Evolutionary conservation across 2,797 vertebrate species (phyloP), one percentile per base, ranked within the genome.

Genomic region (Xyrichtys novacula): DNA sequence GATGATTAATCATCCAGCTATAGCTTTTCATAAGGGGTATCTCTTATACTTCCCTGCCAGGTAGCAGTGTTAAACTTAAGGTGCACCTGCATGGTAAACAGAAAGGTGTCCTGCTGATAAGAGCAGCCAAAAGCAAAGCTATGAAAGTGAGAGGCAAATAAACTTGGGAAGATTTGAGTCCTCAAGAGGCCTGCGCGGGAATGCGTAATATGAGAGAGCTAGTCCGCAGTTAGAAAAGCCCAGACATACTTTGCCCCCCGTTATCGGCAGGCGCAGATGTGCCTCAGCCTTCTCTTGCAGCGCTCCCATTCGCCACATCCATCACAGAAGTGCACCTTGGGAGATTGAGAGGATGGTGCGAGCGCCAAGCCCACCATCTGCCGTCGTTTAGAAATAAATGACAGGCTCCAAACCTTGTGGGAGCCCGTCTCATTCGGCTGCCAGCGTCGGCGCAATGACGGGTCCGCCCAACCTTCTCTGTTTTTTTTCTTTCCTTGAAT

Each of bases 381-480:
- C 89, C 85, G 83, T 80, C 92, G 90, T 91, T 93, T 93, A 92
- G 89, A 92, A 92, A 91, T 87, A 92, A 92, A 93, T 91, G 90
- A 93, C 91, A 88, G 83, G 74, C 88, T 80, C 44, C 79, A 87
- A 91, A 89, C 88, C 91, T 89, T 63, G 85, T 84, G 92, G 91
- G 92, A 91, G 86, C 84, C 81, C 69, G 80, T 89, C 91, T 92
- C 85, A 77, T 91, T 90, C 88, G 59, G 47, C 68, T 89, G 91
- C 92, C 92, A 91, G 83, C 82, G 38, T 57, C 28, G 71, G 80
- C 65, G 76, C 3, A 44, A 83, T 83, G 87, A 88, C 72, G 82
- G 83, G 83, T 85, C 85, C 58, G 78, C 86, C 85, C 86, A 86
- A 78, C 86, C 84, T 88, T 86, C 73, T 57, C 86, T 74, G 72